phyloP scores from a whole-genome alignment of 2,113 vertebrate genomes.

The Rhipidura dahli region DNA sequence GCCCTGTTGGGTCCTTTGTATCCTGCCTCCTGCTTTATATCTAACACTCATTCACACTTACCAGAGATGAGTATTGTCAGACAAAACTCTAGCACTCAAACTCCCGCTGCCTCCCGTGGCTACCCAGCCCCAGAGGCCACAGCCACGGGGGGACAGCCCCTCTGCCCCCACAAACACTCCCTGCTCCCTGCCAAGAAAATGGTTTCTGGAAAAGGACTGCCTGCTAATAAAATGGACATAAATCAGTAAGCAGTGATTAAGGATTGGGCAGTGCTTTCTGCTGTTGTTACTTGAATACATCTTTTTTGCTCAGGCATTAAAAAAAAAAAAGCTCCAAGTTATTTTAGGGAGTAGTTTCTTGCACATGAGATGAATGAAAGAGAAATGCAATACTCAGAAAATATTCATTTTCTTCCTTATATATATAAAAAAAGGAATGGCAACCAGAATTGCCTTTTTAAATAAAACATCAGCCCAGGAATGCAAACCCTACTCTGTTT shows the following conservation, averaged over 20 bases:
- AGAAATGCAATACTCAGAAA: neutral
- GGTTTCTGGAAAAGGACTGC: slow-evolving; percentile 61
- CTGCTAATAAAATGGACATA: slow-evolving; percentile 69
- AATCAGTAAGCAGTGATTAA: slow-evolving; percentile 76
- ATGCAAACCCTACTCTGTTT: slow-evolving; percentile 24
- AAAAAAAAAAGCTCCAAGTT: neutral
- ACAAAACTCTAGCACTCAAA: neutral
- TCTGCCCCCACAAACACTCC: slow-evolving; percentile 24
- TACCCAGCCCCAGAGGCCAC: neutral
- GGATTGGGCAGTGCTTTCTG: slow-evolving; percentile 22
- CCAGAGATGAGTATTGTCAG: neutral
- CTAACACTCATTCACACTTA: slow-evolving; percentile 43
- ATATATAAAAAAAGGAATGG: neutral
- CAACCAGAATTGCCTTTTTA: slow-evolving; percentile 36
- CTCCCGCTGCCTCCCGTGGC: slow-evolving; percentile 5
- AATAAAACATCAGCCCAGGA: slow-evolving; percentile 57
- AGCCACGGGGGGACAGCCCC: neutral
- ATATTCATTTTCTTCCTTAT: neutral
- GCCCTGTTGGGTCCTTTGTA: slow-evolving; percentile 48
- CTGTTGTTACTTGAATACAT: neutral
- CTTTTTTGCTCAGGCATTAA: neutral
- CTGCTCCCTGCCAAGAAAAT: slow-evolving; percentile 67
- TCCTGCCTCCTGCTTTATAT: neutral
- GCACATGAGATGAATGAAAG: neutral
- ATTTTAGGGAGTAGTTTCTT: neutral